Evolutionary conservation across 2,113 vertebrate species (phyloP), one percentile per base, ranked within the genome.

Genomic region (Cyprinodon tularosa): DNA sequence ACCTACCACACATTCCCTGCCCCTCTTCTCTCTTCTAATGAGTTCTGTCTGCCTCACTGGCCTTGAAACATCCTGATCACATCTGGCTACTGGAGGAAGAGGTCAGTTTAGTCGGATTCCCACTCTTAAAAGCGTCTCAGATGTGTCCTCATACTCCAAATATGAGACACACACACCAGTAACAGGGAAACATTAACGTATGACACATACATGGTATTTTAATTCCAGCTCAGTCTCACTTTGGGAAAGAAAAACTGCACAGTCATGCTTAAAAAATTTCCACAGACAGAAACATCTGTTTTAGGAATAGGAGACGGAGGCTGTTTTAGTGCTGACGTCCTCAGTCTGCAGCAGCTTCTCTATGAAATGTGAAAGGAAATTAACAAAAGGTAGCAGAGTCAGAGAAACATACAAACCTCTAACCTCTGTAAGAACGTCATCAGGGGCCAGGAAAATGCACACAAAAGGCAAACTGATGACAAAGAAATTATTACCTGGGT

Each of bases 41-140:
- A 90, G 90, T 88, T 90, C 83, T 89, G 89, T 91, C 89, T 91
- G 89, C 86, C 70, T 82, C 67, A 47, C 73, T 22, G 69, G 74
- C 59, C 77, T 69, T 63, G 83, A 91, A 86, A 91, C 81, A 78
- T 77, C 73, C 62, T 71, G 59, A 57, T 89, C 85, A 87, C 90
- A 92, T 92, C 90, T 93, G 90, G 88, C 77, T 22, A 84, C 78
- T 53, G 75, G 79, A 82, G 77, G 68, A 44, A 80, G 84, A 81
- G 91, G 89, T 91, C 90, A 90, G 12, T 74, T 91, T 74, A 86
- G 73, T 90, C 70, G 50, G 42, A 3, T 72, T 78, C 81, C 83
- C 60, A 4, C 64, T 86, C 73, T 61, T 81, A 85, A 76, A 83
- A 84, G 39, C 65, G 68, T 90, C 73, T 89, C 62, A 83, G 84